Evolutionary conservation across 2,888 invertebrate species (phyloP).

Genomic region (Petrolisthes cinctipes): DNA sequence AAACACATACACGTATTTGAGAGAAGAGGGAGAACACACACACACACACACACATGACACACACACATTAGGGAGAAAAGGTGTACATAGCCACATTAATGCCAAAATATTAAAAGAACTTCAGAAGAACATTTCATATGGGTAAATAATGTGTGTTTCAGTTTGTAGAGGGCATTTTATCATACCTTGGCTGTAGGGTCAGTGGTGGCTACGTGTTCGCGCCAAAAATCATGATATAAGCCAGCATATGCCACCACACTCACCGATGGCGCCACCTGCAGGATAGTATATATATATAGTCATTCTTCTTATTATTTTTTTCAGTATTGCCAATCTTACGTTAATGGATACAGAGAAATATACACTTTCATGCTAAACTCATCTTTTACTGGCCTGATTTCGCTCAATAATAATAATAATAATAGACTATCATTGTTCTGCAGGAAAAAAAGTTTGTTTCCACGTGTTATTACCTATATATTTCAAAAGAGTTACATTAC

Average conservation of each 20-base stretch:
- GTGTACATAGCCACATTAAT: too few species aligned
- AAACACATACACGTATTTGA: too few species aligned
- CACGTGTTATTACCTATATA: neutral
- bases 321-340: neutral
- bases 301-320: neutral
- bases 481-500: too few species aligned
- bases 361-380: neutral
- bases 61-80: too few species aligned
- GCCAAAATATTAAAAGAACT: too few species aligned
- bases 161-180: too few species aligned
- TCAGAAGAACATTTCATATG: too few species aligned
- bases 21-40: too few species aligned
- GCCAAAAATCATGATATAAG: constrained; percentile 63
- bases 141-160: too few species aligned
- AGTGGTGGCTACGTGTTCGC: constrained; percentile 23
- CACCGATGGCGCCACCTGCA: constrained; percentile 36
- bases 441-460: neutral
- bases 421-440: neutral
- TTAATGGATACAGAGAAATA: neutral
- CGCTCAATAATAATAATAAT: neutral
- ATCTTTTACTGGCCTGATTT: neutral
- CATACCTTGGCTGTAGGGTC: neutral
- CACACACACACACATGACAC: too few species aligned
- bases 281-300: neutral
- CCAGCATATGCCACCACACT: constrained; percentile 55